Evolutionary conservation across 2,113 vertebrate genomes (phyloP).

Genomic region (Trinectes maculatus): DNA sequence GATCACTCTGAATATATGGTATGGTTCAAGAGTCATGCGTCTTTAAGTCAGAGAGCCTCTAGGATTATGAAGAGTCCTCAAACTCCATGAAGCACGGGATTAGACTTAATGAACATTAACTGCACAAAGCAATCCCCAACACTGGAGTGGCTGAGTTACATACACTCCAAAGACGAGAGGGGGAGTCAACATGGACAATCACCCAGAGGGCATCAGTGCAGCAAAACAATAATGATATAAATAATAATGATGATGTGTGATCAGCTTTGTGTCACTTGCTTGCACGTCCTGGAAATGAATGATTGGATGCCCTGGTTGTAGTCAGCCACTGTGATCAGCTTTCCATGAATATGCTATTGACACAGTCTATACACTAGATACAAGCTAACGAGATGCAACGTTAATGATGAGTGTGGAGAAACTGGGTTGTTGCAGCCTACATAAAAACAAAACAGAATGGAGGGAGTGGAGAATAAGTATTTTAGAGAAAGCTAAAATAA

Average conservation of each 20-base stretch:
- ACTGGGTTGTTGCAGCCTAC: conserved; percentile 5
- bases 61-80: background rate
- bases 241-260: too few relatives aligned
- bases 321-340: too few relatives aligned
- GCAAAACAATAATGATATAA: too few relatives aligned
- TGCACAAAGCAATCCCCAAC: background rate
- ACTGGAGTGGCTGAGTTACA: conserved; percentile 1
- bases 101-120: conserved; percentile 16
- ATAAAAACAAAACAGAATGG: conserved; percentile 1
- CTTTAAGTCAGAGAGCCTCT: conserved; percentile 3
- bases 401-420: conserved; percentile 1
- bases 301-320: too few relatives aligned
- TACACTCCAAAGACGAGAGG: conserved; percentile 7
- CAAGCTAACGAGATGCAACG: conserved; percentile 18
- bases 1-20: background rate
- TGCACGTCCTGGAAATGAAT: too few relatives aligned
- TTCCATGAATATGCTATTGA: too few relatives aligned
- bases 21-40: conserved; percentile 5
- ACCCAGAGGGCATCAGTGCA: too few relatives aligned
- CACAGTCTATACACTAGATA: background rate
- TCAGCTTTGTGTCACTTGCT: conserved; percentile 7
- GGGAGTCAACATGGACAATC: too few relatives aligned
- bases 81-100: background rate
- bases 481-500: conserved; percentile 1
- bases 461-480: background rate